phyloP scores from a whole-genome alignment of 1,140 invertebrate species.

The Mactra quadrangularis region DNA sequence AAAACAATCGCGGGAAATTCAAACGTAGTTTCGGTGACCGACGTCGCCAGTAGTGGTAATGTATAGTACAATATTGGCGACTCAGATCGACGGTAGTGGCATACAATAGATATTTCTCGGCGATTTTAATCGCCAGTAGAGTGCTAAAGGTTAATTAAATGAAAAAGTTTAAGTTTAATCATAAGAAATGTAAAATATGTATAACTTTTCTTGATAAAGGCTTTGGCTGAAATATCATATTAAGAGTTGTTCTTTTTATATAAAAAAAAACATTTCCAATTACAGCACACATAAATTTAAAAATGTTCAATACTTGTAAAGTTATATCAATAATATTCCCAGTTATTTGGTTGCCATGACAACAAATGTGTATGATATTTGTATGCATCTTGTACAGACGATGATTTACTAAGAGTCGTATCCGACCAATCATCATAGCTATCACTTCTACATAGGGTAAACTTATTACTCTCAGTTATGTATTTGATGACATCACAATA shows the following conservation, averaged over 20 bases:
- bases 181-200: no score
- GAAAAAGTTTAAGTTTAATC: no score
- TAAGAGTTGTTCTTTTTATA: no score
- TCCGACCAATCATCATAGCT: not conserved
- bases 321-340: conserved; percentile 78
- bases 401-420: conserved; percentile 1
- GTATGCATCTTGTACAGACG: not conserved
- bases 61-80: not conserved
- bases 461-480: conserved; percentile 42
- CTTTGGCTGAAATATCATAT: no score
- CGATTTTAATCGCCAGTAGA: no score
- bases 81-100: not conserved
- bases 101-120: no score
- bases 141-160: conserved; percentile 4
- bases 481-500: conserved; percentile 68
- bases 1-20: not conserved
- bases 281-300: no score
- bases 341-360: conserved; percentile 74
- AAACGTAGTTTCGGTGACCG: not conserved
- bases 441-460: conserved; percentile 16
- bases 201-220: no score
- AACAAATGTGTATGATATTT: conserved; percentile 68
- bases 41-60: not conserved
- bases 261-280: no score
- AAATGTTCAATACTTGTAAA: no score